These are phyloP conservation scores for Clivina fossor DNA, from an alignment of 2,888 invertebrate species.

Conservation along the genomic window DNA sequence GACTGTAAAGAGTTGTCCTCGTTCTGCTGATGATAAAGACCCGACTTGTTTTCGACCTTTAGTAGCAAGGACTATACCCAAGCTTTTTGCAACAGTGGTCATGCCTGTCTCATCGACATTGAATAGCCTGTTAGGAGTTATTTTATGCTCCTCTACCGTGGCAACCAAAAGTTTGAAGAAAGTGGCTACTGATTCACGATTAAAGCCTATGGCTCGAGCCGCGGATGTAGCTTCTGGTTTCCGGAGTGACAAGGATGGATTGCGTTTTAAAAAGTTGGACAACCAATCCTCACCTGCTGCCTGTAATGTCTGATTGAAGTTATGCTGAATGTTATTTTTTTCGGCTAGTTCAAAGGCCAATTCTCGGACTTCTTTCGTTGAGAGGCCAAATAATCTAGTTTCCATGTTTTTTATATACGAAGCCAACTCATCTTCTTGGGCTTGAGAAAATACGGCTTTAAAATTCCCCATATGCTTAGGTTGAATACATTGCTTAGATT, in stretches of 20 bases:
- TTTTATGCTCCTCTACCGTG: background rate
- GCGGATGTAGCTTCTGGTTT: constrained; percentile 8
- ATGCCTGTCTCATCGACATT: constrained; percentile 23
- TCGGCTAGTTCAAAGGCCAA: constrained; percentile 40
- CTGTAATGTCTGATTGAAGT: constrained; percentile 43
- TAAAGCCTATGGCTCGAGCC: background rate
- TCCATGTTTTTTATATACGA: constrained; percentile 34
- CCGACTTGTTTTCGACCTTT: constrained; percentile 27
- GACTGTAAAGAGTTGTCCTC: constrained; percentile 14
- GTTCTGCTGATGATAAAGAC: constrained; percentile 20
- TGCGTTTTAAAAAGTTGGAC: constrained; percentile 24
- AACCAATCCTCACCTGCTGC: constrained; percentile 11
- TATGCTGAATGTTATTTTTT: constrained; percentile 42
- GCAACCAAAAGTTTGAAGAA: constrained; percentile 7
- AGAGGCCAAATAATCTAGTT: constrained; percentile 37
- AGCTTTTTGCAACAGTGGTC: constrained; percentile 13
- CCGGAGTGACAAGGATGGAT: constrained; percentile 1
- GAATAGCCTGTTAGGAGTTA: constrained; percentile 14
- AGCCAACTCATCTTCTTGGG: constrained; percentile 35
- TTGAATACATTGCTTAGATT: too few species aligned
- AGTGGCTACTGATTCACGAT: background rate
- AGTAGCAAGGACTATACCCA: constrained; percentile 26
- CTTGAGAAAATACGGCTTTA: too few species aligned
- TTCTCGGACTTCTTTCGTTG: constrained; percentile 38
- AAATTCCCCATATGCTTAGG: too few species aligned